Evolutionary conservation across 1,140 invertebrate species (phyloP), one percentile per base, ranked within the genome.

Genomic region (Oryzaephilus surinamensis): DNA sequence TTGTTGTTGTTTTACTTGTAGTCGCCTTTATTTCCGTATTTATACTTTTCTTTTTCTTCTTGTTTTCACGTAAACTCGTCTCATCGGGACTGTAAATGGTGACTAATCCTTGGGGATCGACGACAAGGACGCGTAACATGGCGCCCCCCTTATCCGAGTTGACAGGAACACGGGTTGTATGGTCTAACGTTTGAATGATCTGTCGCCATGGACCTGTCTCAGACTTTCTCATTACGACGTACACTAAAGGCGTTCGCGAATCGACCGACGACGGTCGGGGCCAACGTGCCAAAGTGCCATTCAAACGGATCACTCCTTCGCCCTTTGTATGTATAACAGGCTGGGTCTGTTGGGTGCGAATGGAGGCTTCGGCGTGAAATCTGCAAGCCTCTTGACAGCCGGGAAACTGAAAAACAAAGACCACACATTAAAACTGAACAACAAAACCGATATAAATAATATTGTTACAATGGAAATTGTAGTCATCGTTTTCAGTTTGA

Each of bases 301-400:
- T 64, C 3, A 76, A 64, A 41, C 64, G 62, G 48, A 79, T 69
- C 0, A 77, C 73, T 2, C 72, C 72, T 54, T 79, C 73, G 6
- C 74, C 74, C 50, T 75, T 74, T 6, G 74, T 77, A 46, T 76
- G 72, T 38, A 78, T 74, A 20, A 78, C 76, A 2, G 76, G 76
- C 45, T 74, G 71, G 2, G 70, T 71, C 45, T 74, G 72, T 38
- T 74, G 70, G 4, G 65, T 48, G 11, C 54, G 62, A 34, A 66
- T 64, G 2, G 70, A 67, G 11, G 70, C 69, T 60, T 74, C 73
- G 12, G 66, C 64, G 55, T 77, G 76, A 55, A 80, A 80, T 30
- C 72, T 67, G 55, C 77, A 80, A 2, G 77, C 76, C 36, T 76
- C 70, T 56, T 76, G 73, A 52, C 77, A 80, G 15, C 77, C 77